Evolutionary conservation across 2,797 vertebrate species (phyloP).

Genomic region (Merluccius polli): DNA sequence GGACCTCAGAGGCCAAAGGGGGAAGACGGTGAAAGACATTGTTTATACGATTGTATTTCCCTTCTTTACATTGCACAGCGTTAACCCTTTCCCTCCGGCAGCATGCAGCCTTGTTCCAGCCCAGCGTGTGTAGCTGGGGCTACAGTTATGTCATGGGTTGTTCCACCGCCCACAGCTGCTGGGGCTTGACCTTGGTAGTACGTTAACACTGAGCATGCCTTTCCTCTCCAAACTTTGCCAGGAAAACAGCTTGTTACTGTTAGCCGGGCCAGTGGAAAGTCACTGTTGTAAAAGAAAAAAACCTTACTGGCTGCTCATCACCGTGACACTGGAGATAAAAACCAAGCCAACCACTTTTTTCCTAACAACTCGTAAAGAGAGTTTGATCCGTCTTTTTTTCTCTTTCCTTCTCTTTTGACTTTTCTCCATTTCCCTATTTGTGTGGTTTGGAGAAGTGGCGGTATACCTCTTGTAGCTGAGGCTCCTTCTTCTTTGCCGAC

Average conservation of each 20-base stretch:
- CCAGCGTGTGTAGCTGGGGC: neutral
- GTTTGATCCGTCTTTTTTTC: neutral
- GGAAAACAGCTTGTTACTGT: slow-evolving; percentile 46
- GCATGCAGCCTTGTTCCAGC: neutral
- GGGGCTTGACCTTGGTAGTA: slow-evolving; percentile 34
- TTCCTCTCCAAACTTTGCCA: slow-evolving; percentile 55
- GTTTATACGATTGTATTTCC: neutral
- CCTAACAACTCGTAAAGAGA: neutral
- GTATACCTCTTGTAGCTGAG: slow-evolving; percentile 91
- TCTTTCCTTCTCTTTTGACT: neutral
- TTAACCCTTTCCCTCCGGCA: neutral
- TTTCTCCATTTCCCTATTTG: slow-evolving; percentile 5
- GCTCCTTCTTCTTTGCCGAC: slow-evolving; percentile 98
- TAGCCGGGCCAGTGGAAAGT: slow-evolving; percentile 56
- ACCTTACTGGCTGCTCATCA: slow-evolving; percentile 27
- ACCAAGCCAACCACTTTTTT: slow-evolving; percentile 32
- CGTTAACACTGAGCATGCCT: slow-evolving; percentile 42
- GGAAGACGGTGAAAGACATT: neutral
- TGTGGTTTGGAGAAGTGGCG: neutral
- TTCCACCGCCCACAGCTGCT: slow-evolving; percentile 24
- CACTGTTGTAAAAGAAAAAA: neutral
- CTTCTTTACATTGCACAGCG: neutral
- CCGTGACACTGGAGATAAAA: slow-evolving; percentile 23
- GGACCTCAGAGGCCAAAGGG: neutral
- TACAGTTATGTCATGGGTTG: neutral